Conservation (phyloP, 2,888 invertebrate species). For the Drepanosiphum platanoidis region DNA sequence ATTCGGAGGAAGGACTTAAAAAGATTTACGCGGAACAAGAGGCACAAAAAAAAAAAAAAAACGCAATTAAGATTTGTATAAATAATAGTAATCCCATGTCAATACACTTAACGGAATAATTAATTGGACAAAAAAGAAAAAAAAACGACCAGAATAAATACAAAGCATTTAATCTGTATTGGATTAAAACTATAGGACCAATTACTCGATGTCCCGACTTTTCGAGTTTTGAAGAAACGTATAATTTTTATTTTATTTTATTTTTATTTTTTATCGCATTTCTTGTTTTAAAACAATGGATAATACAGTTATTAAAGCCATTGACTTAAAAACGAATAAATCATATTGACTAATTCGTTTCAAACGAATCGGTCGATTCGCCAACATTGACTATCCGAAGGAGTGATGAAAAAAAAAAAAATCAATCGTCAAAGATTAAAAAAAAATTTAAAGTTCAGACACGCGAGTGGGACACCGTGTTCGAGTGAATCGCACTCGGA, state of each 20-base stretch:
- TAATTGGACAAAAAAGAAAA: background rate
- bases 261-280: too few relatives aligned
- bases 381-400: background rate
- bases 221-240: background rate
- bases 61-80: slow-evolving; percentile 12
- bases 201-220: background rate
- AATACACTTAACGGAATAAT: slow-evolving; percentile 19
- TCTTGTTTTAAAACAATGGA: too few relatives aligned
- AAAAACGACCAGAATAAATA: slow-evolving; percentile 14
- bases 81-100: slow-evolving; percentile 6
- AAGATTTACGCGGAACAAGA: background rate
- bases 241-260: background rate
- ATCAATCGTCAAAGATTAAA: too few relatives aligned
- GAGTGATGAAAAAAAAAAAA: too few relatives aligned
- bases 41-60: too few relatives aligned
- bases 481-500: too few relatives aligned
- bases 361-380: background rate
- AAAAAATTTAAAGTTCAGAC: too few relatives aligned
- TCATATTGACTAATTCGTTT: too few relatives aligned
- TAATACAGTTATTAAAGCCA: background rate
- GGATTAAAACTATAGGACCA: background rate
- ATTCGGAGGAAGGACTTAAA: background rate
- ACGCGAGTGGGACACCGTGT: too few relatives aligned
- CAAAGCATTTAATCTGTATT: slow-evolving; percentile 8
- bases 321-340: too few relatives aligned